These are phyloP conservation scores for Lateolabrax maculatus DNA, from an alignment of 2,797 vertebrate species.

Conservation along the genomic window DNA sequence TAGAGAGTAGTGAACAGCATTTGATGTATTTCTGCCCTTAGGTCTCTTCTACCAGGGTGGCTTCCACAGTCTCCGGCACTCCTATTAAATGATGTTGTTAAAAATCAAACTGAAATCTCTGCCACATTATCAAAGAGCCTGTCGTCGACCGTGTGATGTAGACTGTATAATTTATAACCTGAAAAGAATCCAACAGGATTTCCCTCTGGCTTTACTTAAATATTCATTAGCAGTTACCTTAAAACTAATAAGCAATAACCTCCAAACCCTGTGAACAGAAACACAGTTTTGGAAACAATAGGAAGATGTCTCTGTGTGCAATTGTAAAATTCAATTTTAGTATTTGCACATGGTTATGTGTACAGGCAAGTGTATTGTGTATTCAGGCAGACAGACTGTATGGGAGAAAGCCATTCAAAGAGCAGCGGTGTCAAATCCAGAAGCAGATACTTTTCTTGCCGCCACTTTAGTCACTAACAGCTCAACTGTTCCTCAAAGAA, in stretches of 20 bases:
- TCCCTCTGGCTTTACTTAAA: constrained; percentile 25
- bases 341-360: too few relatives aligned
- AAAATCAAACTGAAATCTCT: constrained; percentile 45
- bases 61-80: constrained; percentile 34
- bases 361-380: too few relatives aligned
- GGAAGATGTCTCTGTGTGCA: too few relatives aligned
- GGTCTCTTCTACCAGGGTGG: constrained; percentile 59
- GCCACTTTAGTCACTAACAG: too few relatives aligned
- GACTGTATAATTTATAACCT: constrained; percentile 40
- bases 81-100: constrained; percentile 33
- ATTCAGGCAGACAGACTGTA: not conserved
- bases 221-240: constrained; percentile 11
- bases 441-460: too few relatives aligned
- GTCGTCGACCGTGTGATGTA: constrained; percentile 45
- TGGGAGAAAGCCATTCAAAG: too few relatives aligned
- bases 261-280: not conserved
- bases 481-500: too few relatives aligned
- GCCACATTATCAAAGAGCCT: constrained; percentile 31
- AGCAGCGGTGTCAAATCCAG: not conserved
- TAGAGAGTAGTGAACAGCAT: constrained; percentile 36
- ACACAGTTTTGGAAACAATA: not conserved
- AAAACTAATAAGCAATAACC: not conserved
- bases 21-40: constrained; percentile 31
- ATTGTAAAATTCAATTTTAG: too few relatives aligned
- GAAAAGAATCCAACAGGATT: constrained; percentile 40